phyloP scores from a whole-genome alignment of 1,140 invertebrate species.

The Harpegnathos saltator region DNA sequence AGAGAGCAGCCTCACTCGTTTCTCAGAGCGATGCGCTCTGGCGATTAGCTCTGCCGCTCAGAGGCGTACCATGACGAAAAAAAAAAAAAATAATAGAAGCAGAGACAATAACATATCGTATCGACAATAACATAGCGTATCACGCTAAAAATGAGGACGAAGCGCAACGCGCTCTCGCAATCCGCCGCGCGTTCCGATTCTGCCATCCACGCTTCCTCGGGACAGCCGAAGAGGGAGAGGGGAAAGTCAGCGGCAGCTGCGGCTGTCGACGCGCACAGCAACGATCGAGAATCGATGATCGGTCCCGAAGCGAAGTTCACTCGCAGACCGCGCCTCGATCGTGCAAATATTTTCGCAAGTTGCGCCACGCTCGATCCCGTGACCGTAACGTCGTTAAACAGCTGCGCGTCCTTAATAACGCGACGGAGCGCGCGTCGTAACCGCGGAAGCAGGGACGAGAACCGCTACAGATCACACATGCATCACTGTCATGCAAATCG shows the following conservation, averaged over 20 bases:
- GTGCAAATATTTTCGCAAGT: conserved; percentile 68
- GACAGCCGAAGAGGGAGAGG: background rate
- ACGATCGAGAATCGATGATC: conserved; percentile 49
- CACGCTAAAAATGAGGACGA: too few species aligned
- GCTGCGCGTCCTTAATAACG: conserved; percentile 73
- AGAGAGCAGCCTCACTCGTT: background rate
- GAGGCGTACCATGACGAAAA: too few species aligned
- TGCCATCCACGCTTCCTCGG: too few species aligned
- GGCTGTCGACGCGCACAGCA: background rate
- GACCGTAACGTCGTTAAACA: conserved; percentile 72
- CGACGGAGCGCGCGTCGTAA: conserved; percentile 52
- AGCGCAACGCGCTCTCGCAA: too few species aligned
- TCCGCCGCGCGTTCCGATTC: too few species aligned
- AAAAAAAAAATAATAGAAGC: too few species aligned
- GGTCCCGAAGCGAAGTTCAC: background rate
- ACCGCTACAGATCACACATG: conserved; percentile 70
- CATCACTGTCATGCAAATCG: conserved; percentile 75
- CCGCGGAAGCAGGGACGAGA: conserved; percentile 65
- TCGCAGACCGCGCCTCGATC: background rate
- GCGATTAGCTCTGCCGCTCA: too few species aligned
- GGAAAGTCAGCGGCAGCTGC: conserved; percentile 13
- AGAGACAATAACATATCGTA: too few species aligned
- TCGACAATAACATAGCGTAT: too few species aligned
- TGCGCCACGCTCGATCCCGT: conserved; percentile 10
- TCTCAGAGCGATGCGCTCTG: background rate